These are phyloP conservation scores for Protula sp. DNA, from an alignment of 2,888 invertebrate species.

Conservation along the genomic window DNA sequence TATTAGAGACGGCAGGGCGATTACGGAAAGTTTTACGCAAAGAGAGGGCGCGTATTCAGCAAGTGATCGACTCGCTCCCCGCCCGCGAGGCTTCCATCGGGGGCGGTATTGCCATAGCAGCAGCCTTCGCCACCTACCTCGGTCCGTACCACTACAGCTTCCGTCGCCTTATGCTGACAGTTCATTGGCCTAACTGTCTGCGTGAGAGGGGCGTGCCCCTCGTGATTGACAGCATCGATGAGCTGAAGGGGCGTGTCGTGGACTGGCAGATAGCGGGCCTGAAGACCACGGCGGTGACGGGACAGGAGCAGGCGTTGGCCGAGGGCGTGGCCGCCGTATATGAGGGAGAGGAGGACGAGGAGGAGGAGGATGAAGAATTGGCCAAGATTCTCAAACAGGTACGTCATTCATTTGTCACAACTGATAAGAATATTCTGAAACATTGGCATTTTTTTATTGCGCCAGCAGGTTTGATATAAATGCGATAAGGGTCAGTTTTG, in stretches of 20 bases:
- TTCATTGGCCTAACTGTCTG: conserved; percentile 52
- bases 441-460: too few species aligned
- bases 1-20: conserved; percentile 47
- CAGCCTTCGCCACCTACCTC: conserved; percentile 48
- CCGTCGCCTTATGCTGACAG: conserved; percentile 48
- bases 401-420: too few species aligned
- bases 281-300: too few species aligned
- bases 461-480: too few species aligned
- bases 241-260: conserved; percentile 47
- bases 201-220: conserved; percentile 50
- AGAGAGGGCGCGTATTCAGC: conserved; percentile 40
- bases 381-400: too few species aligned
- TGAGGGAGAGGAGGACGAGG: conserved; percentile 21
- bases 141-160: conserved; percentile 52
- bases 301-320: conserved; percentile 32
- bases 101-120: conserved; percentile 48
- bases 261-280: conserved; percentile 48
- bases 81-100: conserved; percentile 39
- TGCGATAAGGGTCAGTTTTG: too few species aligned
- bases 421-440: too few species aligned
- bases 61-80: conserved; percentile 36
- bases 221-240: conserved; percentile 48
- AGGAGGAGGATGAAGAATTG: too few species aligned
- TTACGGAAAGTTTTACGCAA: conserved; percentile 38
- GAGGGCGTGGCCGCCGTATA: conserved; percentile 3